phyloP scores from a whole-genome alignment of 1,140 invertebrate species.

The Leptestheria dahalacensis region DNA sequence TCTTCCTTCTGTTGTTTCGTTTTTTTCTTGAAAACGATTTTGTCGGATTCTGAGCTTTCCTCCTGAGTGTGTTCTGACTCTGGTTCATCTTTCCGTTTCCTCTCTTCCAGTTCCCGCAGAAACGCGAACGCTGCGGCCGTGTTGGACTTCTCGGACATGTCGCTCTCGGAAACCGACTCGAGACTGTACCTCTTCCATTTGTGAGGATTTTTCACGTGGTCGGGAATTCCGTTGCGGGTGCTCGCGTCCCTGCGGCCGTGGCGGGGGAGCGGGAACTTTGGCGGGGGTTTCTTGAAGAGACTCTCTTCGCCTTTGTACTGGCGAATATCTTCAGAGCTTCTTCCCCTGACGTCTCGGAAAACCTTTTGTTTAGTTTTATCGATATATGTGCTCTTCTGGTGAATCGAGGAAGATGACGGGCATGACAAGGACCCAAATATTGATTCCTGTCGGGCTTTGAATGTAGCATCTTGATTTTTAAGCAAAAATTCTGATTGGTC shows the following conservation, averaged over 20 bases:
- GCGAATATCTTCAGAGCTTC: slow-evolving; percentile 32
- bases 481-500: no score
- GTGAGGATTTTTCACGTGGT: slow-evolving; percentile 52
- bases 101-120: slow-evolving; percentile 43
- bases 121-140: slow-evolving; percentile 51
- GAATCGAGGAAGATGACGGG: background rate
- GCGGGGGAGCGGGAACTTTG: slow-evolving; percentile 39
- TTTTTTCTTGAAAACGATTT: slow-evolving; percentile 21
- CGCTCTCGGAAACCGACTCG: slow-evolving; percentile 47
- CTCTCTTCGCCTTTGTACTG: slow-evolving; percentile 52
- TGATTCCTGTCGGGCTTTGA: slow-evolving; percentile 9
- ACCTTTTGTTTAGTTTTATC: no score
- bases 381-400: no score
- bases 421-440: slow-evolving; percentile 7
- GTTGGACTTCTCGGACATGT: slow-evolving; percentile 57
- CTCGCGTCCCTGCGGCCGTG: slow-evolving; percentile 28
- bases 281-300: slow-evolving; percentile 48
- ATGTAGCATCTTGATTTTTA: slow-evolving; percentile 1
- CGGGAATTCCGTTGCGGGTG: slow-evolving; percentile 33
- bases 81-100: slow-evolving; percentile 26
- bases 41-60: slow-evolving; percentile 19
- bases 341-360: no score
- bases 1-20: background rate
- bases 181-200: slow-evolving; percentile 61
- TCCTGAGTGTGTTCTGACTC: slow-evolving; percentile 20